Base-by-base conservation (phyloP, 1,140 invertebrate species). In the Hesperophylax magnus region DNA sequence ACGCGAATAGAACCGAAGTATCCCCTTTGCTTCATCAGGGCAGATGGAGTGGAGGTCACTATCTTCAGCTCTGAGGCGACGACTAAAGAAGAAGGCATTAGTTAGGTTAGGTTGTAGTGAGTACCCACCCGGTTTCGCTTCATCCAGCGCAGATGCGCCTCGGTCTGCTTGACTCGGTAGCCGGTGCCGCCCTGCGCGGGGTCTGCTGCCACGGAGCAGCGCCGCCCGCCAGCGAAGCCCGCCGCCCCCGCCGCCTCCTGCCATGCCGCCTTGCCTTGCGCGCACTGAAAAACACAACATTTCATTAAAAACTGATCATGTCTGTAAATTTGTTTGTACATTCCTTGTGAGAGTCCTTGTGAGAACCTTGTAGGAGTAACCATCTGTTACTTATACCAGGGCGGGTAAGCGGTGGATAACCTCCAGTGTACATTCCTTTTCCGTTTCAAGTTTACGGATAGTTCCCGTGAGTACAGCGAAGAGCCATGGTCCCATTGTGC, bases 241-340 rank as follows among this genome's bases (percentile, higher is more conserved):
- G 87, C 87, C 84, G 87, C 88, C 67, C 88, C 85, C 81, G 87
- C 88, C 85, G 89, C 88, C 89, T 95, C 94, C 88, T 95, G 93
- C 93, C 94, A 95, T 87, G 95, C 94, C 85, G 94, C 94, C 86
- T 95, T 94, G 81, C 95, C 94, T 88, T 94, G 93, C 84, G 93
- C 93, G 88, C 93, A 94, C 93, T 94, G 86, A 93, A 96, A 84
- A 18, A 47, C 9, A 47, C 39, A 47, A 14, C 34, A 47, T 27
- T 27, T n/a, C n/a, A n/a, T n/a, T n/a, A n/a, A n/a, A n/a, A n/a
- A n/a, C n/a, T n/a, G n/a, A n/a, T n/a, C n/a, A n/a, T n/a, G n/a
- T n/a, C n/a, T n/a, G n/a, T n/a, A n/a, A n/a, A n/a, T n/a, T n/a
- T n/a, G n/a, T n/a, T n/a, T n/a, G n/a, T n/a, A n/a, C n/a, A n/a